Evolutionary conservation across 2,888 invertebrate genomes (phyloP), one percentile per base, ranked within the genome.

Genomic region (Orchesella flavescens): DNA sequence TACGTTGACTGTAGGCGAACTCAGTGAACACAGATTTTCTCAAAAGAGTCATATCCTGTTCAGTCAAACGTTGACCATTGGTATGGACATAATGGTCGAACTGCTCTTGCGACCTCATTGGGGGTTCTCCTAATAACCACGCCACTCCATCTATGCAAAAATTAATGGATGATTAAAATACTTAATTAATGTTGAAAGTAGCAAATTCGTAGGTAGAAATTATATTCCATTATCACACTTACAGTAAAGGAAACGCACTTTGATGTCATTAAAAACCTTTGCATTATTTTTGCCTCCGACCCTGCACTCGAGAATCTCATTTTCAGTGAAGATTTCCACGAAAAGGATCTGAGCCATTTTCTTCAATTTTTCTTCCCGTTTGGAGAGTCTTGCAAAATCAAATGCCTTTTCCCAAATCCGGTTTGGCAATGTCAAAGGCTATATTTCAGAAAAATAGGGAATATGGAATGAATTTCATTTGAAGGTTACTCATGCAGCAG

Each of bases 221-320:
- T 49, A 53, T 1, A 10, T 46, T 74, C 13, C n/a, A 63, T 24
- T 34, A 44, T 21, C 10, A 21, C 15, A 66, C 77, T 59, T 78
- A 79, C 79, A 1, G 15, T 63, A 34, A 34, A 79, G 34, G 13
- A 61, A 34, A 1, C 79, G 72, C 15, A 72, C 19, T 65, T 79
- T 79, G 9, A 1, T 4, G 12, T 17, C 7, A 46, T 72, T 43
- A 17, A 79, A 79, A 9, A 19, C n/a, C 2, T 19, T 23, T 4
- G 13, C 15, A 23, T 5, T 19, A 2, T 61, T 78, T 19, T 78
- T 71, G 0, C 72, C 79, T n/a, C 63, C 17, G 1, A 34, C 1
- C 7, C 19, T 79, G 24, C 78, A 78, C 1, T 55, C 44, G 15
- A 17, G 3, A 9, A 63, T 72, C 43, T 79, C 79, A 0, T 72